Evolutionary conservation across 2,797 vertebrate species (phyloP), one percentile per base, ranked within the genome.

Genomic region (Pseudochaenichthys georgianus): DNA sequence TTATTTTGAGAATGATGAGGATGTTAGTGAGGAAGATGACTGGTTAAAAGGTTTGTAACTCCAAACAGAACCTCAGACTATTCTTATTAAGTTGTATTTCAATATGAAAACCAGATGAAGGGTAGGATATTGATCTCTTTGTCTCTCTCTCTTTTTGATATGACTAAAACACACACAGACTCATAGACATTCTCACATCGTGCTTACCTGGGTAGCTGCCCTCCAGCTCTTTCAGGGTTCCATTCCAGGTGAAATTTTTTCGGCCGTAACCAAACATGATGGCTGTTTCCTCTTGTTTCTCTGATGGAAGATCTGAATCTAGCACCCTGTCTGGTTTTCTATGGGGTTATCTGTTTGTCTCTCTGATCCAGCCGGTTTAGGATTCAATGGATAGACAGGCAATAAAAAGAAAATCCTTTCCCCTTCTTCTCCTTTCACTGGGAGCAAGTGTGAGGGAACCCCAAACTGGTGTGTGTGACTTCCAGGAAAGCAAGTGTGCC

Each of bases 161-260:
- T 31, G 16, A 28, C 31, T 31, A 17, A 64, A 64, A 58, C 19
- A 58, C 19, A 64, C 43, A 61, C 5, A 54, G 9, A 52, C 23
- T 61, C 43, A 70, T 7, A 54, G 9, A 70, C 34, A 61, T 50
- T 46, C 52, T 17, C 21, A 55, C 28, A 13, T 4, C 41, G n/a
- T n/a, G 21, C 80, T 65, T 86, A 91, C 88, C 8, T 9, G 63
- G 3, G 50, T 48, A 61, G 54, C 52, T 65, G 38, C 67, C 61
- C 61, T 81, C 55, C 69, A 89, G 70, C 72, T 89, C 85, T 53
- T 47, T 81, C 64, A 92, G 83, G 13, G 86, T 92, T 31, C 84
- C 85, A 57, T 85, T 89, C 88, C 90, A 92, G 59, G 90, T 92
- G 21, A 90, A 90, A 41, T 80, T 63, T 58, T 50, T 85, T 8